Evolutionary conservation across 2,113 vertebrate species (phyloP).

Genomic region (Alces alces): DNA sequence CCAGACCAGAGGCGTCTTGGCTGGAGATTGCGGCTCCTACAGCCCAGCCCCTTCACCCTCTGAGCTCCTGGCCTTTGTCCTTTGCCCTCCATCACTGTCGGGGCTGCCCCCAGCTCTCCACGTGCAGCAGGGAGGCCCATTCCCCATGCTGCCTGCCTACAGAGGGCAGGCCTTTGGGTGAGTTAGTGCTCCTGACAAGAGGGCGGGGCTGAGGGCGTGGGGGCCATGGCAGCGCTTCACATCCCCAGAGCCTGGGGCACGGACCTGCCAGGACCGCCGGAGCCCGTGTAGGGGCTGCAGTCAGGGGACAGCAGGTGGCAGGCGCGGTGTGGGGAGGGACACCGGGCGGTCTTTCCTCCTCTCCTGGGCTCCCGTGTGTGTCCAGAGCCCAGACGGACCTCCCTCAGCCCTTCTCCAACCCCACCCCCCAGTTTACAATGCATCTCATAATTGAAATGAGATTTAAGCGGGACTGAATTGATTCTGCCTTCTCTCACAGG

Average conservation of each 20-base stretch:
- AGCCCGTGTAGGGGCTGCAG: neutral
- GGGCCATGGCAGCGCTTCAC: neutral
- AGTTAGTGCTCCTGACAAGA: neutral
- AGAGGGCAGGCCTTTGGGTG: neutral
- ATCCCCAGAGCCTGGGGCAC: neutral
- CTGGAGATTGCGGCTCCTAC: neutral
- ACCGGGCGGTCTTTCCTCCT: neutral
- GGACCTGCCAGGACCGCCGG: neutral
- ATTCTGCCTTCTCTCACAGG: neutral
- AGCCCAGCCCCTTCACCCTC: neutral
- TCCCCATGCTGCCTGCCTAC: neutral
- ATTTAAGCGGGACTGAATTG: neutral
- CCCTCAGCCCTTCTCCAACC: neutral
- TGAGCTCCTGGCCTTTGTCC: neutral
- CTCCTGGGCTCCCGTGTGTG: neutral
- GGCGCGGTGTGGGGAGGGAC: neutral
- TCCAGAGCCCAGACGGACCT: neutral
- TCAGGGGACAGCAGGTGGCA: neutral
- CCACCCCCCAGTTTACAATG: neutral
- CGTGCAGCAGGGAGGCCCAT: neutral
- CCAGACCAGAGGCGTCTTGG: rapidly evolving
- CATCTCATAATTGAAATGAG: neutral
- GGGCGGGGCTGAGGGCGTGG: rapidly evolving
- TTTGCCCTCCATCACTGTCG: neutral
- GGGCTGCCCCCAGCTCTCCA: neutral